Evolutionary conservation across 2,888 invertebrate genomes (phyloP).

Genomic region (Xestobium rufovillosum): DNA sequence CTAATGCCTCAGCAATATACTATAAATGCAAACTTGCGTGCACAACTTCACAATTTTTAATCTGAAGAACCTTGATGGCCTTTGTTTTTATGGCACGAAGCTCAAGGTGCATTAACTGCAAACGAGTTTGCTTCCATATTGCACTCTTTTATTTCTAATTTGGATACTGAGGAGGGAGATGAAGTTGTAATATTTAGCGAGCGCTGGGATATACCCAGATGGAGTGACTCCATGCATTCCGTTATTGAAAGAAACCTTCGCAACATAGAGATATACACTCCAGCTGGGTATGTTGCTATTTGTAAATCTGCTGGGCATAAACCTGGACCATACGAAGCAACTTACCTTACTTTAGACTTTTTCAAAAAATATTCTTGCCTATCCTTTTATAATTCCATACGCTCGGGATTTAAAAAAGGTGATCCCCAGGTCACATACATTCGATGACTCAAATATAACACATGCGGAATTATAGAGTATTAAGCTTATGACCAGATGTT

Average conservation of each 20-base stretch:
- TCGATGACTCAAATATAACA: neutral
- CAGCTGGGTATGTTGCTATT: conserved; percentile 4
- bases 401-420: conserved; percentile 2
- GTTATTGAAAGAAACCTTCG: conserved; percentile 2
- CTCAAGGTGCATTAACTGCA: too few relatives aligned
- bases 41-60: too few relatives aligned
- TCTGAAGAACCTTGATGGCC: too few relatives aligned
- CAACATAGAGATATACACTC: conserved; percentile 1
- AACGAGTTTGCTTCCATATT: too few relatives aligned
- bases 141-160: too few relatives aligned
- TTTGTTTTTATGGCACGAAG: too few relatives aligned
- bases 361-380: conserved; percentile 4
- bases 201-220: neutral
- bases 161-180: conserved; percentile 3
- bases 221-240: conserved; percentile 1
- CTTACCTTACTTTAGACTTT: conserved; percentile 1
- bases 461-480: conserved; percentile 1
- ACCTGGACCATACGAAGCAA: conserved; percentile 2
- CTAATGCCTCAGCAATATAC: too few relatives aligned
- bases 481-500: too few relatives aligned
- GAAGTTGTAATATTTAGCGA: conserved; percentile 2
- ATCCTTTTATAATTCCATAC: conserved; percentile 3
- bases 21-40: too few relatives aligned
- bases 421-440: conserved; percentile 1
- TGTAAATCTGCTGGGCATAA: conserved; percentile 3